Evolutionary conservation across 2,888 invertebrate genomes (phyloP).

Genomic region (Pachydiplax longipennis): DNA sequence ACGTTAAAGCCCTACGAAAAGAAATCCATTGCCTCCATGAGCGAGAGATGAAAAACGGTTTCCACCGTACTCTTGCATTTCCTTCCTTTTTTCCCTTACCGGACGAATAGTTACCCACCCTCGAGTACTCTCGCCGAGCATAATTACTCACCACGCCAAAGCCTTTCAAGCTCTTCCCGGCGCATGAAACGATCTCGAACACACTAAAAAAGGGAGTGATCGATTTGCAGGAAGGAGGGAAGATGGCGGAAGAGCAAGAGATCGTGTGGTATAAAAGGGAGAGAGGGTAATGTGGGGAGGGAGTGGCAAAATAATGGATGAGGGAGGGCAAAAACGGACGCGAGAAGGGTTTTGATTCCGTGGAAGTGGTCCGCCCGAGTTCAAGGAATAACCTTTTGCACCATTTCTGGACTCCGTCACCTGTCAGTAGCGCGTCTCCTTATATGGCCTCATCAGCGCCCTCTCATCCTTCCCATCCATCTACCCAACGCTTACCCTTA

Average conservation of each 20-base stretch:
- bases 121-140: neutral
- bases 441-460: neutral
- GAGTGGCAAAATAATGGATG: neutral
- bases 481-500: neutral
- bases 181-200: slow-evolving; percentile 20
- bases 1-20: too few relatives aligned
- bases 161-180: neutral
- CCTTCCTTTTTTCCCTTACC: neutral
- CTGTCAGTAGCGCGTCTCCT: neutral
- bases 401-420: neutral
- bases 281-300: neutral
- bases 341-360: neutral
- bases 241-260: neutral
- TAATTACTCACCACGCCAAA: neutral
- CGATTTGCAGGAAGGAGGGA: neutral
- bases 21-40: neutral
- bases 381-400: neutral
- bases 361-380: neutral
- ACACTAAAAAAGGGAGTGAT: neutral
- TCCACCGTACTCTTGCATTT: neutral
- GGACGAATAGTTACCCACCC: neutral
- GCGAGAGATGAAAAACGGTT: neutral
- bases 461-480: neutral
- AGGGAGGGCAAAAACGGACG: neutral
- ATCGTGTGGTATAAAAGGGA: neutral